Evolutionary conservation across 2,113 vertebrate genomes (phyloP), one percentile per base, ranked within the genome.

Genomic region (Syrrhaptes paradoxus): DNA sequence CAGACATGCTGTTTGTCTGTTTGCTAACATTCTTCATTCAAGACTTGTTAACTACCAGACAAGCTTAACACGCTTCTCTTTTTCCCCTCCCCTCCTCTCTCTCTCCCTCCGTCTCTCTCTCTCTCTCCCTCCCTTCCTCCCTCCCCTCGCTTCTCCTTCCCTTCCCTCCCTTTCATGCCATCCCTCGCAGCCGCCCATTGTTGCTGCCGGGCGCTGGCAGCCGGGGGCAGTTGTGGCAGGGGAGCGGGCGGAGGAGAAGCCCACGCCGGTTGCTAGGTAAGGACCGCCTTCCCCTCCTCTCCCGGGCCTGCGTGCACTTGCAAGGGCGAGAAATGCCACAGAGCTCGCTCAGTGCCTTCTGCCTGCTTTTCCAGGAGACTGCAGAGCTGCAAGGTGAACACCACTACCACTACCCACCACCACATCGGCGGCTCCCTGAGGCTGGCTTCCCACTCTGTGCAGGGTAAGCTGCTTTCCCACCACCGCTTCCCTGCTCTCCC

Each of bases 1-100:
- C 98, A 98, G 97, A 98, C 98, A 98, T 98, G 98, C 98, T 98
- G 98, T 97, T 98, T 98, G 98, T 99, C 98, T 99, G 98, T 99
- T 99, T 99, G 98, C 97, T 98, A 98, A 99, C 99, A 99, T 99
- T 99, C 98, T 98, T 99, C 98, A 99, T 99, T 99, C 98, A 99
- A 98, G 98, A 98, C 98, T 98, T 98, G 98, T 99, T 99, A 99
- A 98, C 98, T 98, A 98, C 98, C 98, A 98, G 98, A 98, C 98
- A 96, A 98, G 98, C 98, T 98, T 98, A 98, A 98, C 98, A 98
- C 97, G 98, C 98, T 98, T 97, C 98, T 98, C 87, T 93, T 74
- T 91, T 65, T 71, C 63, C 76, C 86, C 85, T 34, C 65, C 61
- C 76, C 31, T 57, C 67, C 89, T 92, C 58, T n/a, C 31, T 24